Evolutionary conservation across 2,113 vertebrate species (phyloP).

Genomic region (Neomonachus schauinslandi): DNA sequence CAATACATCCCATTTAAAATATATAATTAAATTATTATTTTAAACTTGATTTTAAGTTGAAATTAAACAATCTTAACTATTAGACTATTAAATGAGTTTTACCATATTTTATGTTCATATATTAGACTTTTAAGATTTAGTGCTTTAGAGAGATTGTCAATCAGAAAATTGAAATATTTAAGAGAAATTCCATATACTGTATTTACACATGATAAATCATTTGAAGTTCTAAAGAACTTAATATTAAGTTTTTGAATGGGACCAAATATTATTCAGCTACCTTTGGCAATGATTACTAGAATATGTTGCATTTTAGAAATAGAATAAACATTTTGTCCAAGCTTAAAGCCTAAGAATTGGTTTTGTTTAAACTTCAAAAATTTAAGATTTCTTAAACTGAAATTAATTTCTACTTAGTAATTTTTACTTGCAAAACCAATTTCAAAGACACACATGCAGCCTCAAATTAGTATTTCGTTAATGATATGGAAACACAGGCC

Average conservation of each 20-base stretch:
- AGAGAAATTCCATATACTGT: not conserved
- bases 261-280: not conserved
- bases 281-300: not conserved
- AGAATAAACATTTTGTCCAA: not conserved
- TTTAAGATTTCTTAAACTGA: not conserved
- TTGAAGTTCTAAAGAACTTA: not conserved
- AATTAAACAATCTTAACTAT: not conserved
- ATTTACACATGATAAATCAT: not conserved
- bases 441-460: not conserved
- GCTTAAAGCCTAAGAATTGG: not conserved
- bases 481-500: not conserved
- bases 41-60: not conserved
- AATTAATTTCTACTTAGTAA: not conserved
- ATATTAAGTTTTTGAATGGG: not conserved
- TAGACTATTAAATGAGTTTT: not conserved
- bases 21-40: not conserved
- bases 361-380: conserved; percentile 27
- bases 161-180: not conserved
- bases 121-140: not conserved
- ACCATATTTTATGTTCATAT: not conserved
- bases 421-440: not conserved
- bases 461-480: conserved; percentile 24
- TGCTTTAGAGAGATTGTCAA: not conserved
- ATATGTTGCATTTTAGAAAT: not conserved
- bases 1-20: conserved; percentile 5